Percentiles rank a stretch among this genome's conserved stretches.
Conservation (phyloP, 2,888 invertebrate species). For the Tachina grossa region DNA sequence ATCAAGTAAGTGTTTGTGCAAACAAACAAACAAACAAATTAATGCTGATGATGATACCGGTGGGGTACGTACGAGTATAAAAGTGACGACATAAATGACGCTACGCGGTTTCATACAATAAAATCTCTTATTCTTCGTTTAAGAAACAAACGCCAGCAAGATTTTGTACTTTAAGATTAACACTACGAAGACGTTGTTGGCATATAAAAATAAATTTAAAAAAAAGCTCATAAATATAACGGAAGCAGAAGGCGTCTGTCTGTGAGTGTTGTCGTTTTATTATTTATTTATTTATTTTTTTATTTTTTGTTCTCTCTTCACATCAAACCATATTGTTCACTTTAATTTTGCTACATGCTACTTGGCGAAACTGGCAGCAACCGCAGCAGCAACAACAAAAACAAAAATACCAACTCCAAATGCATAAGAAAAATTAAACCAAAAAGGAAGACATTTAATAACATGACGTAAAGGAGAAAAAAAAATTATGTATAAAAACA, state of each 20-base stretch:
- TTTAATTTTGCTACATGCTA: conserved; percentile 51
- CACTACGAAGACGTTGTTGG: conserved; percentile 13
- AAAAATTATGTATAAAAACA: conserved; percentile 17
- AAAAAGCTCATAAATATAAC: conserved; percentile 56
- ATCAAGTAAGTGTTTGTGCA: conserved; percentile 50
- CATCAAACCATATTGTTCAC: conserved; percentile 51
- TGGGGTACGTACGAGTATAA: background rate
- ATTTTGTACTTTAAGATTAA: conserved; percentile 28
- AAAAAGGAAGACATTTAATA: conserved; percentile 19
- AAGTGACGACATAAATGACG: conserved; percentile 62
- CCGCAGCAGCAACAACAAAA: conserved; percentile 13
- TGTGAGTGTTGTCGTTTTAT: background rate
- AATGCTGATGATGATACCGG: background rate
- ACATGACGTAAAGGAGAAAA: conserved; percentile 28
- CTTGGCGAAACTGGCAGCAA: conserved; percentile 52
- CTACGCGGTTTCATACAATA: conserved; percentile 44
- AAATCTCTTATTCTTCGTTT: conserved; percentile 48
- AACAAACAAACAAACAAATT: conserved; percentile 30
- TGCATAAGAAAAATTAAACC: background rate
- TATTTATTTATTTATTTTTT: background rate
- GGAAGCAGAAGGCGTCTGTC: conserved; percentile 67
- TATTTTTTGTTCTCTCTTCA: background rate
- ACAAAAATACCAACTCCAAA: background rate
- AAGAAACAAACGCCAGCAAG: conserved; percentile 25
- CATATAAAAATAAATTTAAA: background rate